These are phyloP conservation scores for Cyclura pinguis DNA, from an alignment of 2,797 vertebrate genomes.

Conservation along the genomic window DNA sequence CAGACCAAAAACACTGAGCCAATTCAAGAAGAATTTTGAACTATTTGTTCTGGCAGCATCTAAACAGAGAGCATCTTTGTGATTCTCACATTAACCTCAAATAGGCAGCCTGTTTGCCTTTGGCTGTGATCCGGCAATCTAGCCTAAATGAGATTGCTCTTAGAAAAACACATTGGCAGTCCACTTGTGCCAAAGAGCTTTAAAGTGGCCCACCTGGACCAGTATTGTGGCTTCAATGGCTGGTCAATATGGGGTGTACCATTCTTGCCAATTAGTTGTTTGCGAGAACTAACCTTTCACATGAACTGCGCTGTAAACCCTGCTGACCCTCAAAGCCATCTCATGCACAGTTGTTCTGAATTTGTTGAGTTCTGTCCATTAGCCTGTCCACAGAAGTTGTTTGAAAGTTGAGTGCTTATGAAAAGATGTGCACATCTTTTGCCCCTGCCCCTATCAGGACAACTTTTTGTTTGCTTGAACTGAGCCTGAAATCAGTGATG, in stretches of 20 bases:
- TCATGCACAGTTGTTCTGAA: neutral
- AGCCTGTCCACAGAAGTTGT: neutral
- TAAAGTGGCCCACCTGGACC: constrained; percentile 10
- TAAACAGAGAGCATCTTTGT: constrained; percentile 32
- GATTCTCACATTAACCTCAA: neutral
- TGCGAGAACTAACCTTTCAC: neutral
- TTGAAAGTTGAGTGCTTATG: neutral
- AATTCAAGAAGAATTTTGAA: constrained; percentile 17
- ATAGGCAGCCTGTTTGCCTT: constrained; percentile 24
- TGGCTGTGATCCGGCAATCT: neutral
- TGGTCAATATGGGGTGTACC: neutral
- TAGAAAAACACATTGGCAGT: constrained; percentile 12
- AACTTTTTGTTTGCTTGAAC: neutral
- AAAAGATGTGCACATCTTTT: neutral
- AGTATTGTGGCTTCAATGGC: neutral
- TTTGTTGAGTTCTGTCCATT: neutral
- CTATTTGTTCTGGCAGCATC: constrained; percentile 11
- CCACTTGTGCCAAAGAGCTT: constrained; percentile 2
- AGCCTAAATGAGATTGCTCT: constrained; percentile 9
- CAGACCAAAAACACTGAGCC: neutral
- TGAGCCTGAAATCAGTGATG: neutral
- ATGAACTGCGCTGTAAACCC: neutral
- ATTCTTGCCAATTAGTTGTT: neutral
- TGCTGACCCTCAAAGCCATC: neutral
- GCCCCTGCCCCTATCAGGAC: neutral